Base-by-base conservation (phyloP, 2,888 invertebrate genomes). In the Drosophila ochracea region DNA sequence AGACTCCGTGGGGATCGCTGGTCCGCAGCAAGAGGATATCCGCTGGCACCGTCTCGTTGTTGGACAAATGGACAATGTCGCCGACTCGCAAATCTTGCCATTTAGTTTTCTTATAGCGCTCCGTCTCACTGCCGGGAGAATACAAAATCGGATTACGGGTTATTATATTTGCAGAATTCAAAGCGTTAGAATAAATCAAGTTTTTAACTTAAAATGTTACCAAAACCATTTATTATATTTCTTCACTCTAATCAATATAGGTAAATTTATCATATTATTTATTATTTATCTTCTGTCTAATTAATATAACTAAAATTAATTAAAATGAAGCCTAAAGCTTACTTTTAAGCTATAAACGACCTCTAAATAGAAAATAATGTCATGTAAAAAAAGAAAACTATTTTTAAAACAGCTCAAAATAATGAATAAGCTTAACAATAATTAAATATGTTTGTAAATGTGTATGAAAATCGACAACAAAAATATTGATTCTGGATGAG, bases 31-130 rank as follows among this genome's bases (percentile, higher is more conserved):
- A 94, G 73, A 99, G 94, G 91, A 99, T 96, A 93, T 99, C 99
- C 0, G 99, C 99, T 39, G 99, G 99, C 78, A 99, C 97, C 64
- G 97, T 95, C 94, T 99, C 99, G 94, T 99, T 98, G 94, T 98
- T 98, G 54, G 98, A 98, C 88, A 99, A 94, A 94, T 99, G 99
- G 58, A 99, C 96, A 84, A 99, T 94, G 93, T 99, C 99, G 4
- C 99, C 99, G 39, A 98, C 98, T 74, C 96, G 95, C 65, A 99
- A 95, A 91, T 98, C 96, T 91, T 97, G 95, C 99, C 99, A 99
- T 88, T 97, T 95, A 63, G 96, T 95, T 93, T 96, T 96, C 89
- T 96, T 96, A 93, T 98, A 98, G 64, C 97, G 95, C 87, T 96
- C 96, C 76, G 95, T 95, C 90, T 97, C 96, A 89, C 98, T 98